Base-by-base conservation (phyloP, 1,140 invertebrate genomes). In the Drosophila burlai region DNA sequence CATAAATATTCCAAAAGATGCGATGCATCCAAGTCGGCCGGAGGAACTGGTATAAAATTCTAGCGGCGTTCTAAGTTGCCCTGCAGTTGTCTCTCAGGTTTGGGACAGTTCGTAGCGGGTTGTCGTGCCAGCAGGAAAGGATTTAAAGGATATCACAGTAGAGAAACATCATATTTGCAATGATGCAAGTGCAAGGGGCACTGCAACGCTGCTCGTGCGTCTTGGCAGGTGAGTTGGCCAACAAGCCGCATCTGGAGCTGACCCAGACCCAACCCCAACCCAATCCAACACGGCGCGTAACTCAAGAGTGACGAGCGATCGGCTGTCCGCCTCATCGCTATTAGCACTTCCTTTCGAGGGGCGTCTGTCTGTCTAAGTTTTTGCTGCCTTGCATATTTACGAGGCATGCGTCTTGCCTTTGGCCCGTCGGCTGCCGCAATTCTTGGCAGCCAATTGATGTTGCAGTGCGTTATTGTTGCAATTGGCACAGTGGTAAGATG, bases 331-430 rank as follows among this genome's bases (percentile, higher is more conserved):
- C 84, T 79, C 81, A 74, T 90, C 76, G 81, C 79, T 80, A 90
- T 90, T 80, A 90, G 79, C 85, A 90, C 81, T 90, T 90, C 85
- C 85, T 85, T 90, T 83, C 58, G 50, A 59, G 77, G 81, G 85
- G 81, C 81, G 84, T 89, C 85, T 90, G 85, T 90, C 81, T 90
- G 85, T 84, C 85, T 81, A 84, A 90, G 57, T 90, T 90, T 90
- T 90, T 90, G 85, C 75, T 90, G 71, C 85, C 85, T 90, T 82
- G 85, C 85, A 85, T 85, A 84, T 90, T 90, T 90, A 90, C 79
- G 85, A 85, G 69, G 78, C 84, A 90, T 90, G 81, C 79, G 85
- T 90, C 72, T 80, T 90, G 62, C 73, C 57, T 80, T 76, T 69
- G 64, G 63, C 76, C 76, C 65, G 61, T 45, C 43, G 45, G 47